Percentiles rank a stretch among this genome's conserved stretches.
Evolutionary conservation across 1,140 invertebrate genomes (phyloP).

Genomic region (Drosophila truncata): DNA sequence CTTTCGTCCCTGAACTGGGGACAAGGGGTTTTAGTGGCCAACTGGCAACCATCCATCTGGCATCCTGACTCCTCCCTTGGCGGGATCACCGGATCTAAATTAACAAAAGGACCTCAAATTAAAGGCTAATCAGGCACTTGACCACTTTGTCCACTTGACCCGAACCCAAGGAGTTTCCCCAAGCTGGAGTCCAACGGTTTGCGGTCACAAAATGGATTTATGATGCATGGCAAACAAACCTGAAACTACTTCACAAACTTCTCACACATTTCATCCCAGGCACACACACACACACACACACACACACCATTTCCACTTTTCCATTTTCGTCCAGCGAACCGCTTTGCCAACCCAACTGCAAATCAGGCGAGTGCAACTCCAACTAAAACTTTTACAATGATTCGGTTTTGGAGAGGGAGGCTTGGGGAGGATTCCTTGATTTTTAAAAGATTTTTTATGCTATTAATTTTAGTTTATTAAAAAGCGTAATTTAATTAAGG

Average conservation of each 20-base stretch:
- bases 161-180: slow-evolving; percentile 11
- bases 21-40: slow-evolving; percentile 36
- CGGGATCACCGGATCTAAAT: slow-evolving; percentile 65
- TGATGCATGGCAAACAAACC: slow-evolving; percentile 66
- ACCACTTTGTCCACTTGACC: slow-evolving; percentile 65
- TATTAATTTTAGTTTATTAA: neutral
- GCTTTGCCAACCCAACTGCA: slow-evolving; percentile 34
- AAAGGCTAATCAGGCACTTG: slow-evolving; percentile 80
- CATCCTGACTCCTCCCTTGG: slow-evolving; percentile 19
- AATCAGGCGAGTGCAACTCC: slow-evolving; percentile 49
- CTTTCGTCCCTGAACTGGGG: slow-evolving; percentile 42
- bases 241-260: slow-evolving; percentile 67
- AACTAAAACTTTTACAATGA: slow-evolving; percentile 39
- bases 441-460: neutral
- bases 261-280: slow-evolving; percentile 40
- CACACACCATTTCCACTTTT: slow-evolving; percentile 5
- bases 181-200: slow-evolving; percentile 8
- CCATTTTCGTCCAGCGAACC: slow-evolving; percentile 8
- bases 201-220: slow-evolving; percentile 68
- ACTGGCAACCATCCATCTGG: slow-evolving; percentile 19
- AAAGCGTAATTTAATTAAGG: neutral
- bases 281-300: slow-evolving; percentile 1
- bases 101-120: slow-evolving; percentile 79
- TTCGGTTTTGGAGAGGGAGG: slow-evolving; percentile 17
- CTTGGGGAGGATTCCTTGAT: neutral